Evolutionary conservation across 2,888 invertebrate genomes (phyloP), one percentile per base, ranked within the genome.

Genomic region (Colostygia pectinataria): DNA sequence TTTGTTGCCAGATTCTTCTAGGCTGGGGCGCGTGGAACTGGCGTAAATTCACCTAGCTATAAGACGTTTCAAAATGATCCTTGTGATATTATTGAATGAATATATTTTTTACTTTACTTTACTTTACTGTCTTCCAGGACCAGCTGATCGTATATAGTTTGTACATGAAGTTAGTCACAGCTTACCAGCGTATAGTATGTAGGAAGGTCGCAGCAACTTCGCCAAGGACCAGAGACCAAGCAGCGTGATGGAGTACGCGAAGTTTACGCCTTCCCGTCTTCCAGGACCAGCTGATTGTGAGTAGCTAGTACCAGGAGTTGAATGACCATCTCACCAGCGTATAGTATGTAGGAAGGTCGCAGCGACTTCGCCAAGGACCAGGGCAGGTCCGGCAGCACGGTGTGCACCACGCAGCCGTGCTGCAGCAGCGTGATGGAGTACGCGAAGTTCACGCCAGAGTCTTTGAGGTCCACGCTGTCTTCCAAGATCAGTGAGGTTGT

Each of bases 371-470:
- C 96, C 56, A 93, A 91, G 0, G 93, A 91, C 95, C 95, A 96
- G 0, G 95, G 94, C 62, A 97, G 92, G 44, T 95, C 95, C 0
- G 96, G 95, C 65, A 96, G 92, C 8, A 95, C 95, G 64, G 95
- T 95, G 75, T 96, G 96, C 12, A 96, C 92, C 23, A 96, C 95
- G 65, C 95, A 94, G 10, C 96, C 96, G 68, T 96, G 96, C 69
- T 96, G 96, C 47, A 96, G 84, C 53, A 96, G 82, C 0, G 96
- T 96, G 5, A 96, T 93, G 0, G 96, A 96, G 74, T 96, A 96
- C 1, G 96, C 96, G 77, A 96, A 95, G 80, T 96, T 95, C 2
- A 97, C 96, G 0, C 93, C 93, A 0, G 91, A 92, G 24, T 91
- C 91, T 57, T 92, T 91, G 34, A 92, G 85, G 27, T 93, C 91